Evolutionary conservation across 2,113 vertebrate genomes (phyloP).

Genomic region (Clupea harengus): DNA sequence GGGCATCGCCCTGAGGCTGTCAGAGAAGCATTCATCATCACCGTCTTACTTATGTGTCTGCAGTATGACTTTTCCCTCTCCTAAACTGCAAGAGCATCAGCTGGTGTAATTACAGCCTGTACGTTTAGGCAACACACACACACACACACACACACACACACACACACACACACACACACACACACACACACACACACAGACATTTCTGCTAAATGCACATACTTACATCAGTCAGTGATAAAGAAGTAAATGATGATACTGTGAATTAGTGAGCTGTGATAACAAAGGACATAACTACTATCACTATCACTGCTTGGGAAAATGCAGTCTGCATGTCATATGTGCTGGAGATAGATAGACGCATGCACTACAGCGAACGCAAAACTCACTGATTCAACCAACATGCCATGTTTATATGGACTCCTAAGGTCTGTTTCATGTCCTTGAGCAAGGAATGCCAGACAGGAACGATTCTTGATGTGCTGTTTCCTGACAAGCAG

Average conservation of each 20-base stretch:
- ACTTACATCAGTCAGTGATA: background rate
- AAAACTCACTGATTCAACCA: background rate
- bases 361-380: background rate
- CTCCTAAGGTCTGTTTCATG: background rate
- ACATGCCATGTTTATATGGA: background rate
- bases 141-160: too few species aligned
- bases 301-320: background rate
- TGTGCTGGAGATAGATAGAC: background rate
- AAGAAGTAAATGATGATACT: background rate
- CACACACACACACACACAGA: background rate
- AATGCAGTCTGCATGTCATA: background rate
- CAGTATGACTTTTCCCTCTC: background rate
- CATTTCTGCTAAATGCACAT: background rate
- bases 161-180: too few species aligned
- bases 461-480: slow-evolving; percentile 16
- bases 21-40: background rate
- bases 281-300: background rate
- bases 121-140: background rate
- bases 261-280: background rate
- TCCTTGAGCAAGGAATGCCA: slow-evolving; percentile 6
- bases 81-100: background rate
- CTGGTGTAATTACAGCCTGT: background rate
- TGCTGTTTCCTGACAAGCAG: slow-evolving; percentile 13
- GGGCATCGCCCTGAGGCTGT: background rate
- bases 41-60: background rate